Percentiles rank a stretch among this genome's conserved stretches.
These are phyloP conservation scores for Microplitis demolitor DNA, from an alignment of 1,140 invertebrate species.

Conservation along the genomic window DNA sequence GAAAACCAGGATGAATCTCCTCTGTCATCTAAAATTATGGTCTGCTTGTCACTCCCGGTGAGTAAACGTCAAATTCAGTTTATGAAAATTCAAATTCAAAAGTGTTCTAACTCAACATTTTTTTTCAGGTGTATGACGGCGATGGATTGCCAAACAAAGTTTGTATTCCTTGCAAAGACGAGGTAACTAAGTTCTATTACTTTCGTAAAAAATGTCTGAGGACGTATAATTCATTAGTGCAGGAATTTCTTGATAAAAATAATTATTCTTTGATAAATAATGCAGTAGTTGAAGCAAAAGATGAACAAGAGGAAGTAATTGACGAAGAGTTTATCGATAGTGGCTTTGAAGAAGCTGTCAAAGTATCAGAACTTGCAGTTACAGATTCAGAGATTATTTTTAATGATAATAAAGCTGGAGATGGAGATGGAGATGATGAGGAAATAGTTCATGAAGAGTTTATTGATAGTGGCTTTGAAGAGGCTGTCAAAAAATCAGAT, in stretches of 20 bases:
- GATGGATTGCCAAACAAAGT: constrained; percentile 18
- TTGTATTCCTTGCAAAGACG: constrained; percentile 26
- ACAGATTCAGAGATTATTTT: no score
- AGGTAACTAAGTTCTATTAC: constrained; percentile 13
- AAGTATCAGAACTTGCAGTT: no score
- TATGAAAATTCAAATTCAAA: background rate
- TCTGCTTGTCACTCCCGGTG: constrained; percentile 31
- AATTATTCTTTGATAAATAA: background rate
- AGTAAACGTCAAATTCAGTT: background rate
- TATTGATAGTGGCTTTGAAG: no score
- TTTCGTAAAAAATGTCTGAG: constrained; percentile 23
- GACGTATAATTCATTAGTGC: constrained; percentile 12
- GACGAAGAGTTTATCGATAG: no score
- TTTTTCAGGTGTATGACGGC: constrained; percentile 25
- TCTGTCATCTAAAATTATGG: constrained; percentile 26
- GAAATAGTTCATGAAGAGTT: no score
- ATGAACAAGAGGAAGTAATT: background rate
- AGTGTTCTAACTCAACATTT: background rate
- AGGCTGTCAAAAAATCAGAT: no score
- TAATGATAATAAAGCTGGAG: no score
- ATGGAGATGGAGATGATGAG: no score
- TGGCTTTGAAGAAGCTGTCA: no score
- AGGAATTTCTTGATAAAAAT: background rate
- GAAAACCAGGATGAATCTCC: background rate
- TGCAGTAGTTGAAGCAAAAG: background rate